phyloP scores from a whole-genome alignment of 2,888 invertebrate genomes.

The Candidula unifasciata region DNA sequence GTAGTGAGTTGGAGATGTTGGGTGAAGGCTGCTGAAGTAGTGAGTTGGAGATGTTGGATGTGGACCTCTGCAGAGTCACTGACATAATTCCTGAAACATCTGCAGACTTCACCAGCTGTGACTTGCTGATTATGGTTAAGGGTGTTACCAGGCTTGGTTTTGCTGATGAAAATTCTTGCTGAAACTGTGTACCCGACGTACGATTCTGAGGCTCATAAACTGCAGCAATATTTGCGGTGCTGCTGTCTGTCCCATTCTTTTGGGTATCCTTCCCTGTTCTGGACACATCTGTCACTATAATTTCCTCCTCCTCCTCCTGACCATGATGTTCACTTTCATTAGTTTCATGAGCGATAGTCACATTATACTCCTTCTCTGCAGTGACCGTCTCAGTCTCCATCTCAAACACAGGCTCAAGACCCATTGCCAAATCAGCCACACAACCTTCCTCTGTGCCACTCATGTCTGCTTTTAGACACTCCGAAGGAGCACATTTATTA shows the following conservation, averaged over 20 bases:
- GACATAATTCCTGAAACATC: not conserved
- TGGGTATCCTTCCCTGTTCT: not conserved
- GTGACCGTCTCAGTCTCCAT: not conserved
- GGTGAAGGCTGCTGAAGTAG: too few relatives aligned
- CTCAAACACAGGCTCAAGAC: too few relatives aligned
- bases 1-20: too few relatives aligned
- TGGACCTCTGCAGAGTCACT: not conserved
- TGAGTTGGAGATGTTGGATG: too few relatives aligned
- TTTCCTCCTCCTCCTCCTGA: constrained; percentile 18
- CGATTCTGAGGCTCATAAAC: not conserved
- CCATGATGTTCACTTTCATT: not conserved
- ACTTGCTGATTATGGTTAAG: not conserved
- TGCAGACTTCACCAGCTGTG: not conserved
- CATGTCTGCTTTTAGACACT: too few relatives aligned
- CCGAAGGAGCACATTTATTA: not conserved
- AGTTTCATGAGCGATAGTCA: constrained; percentile 46
- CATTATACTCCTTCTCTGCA: constrained; percentile 30
- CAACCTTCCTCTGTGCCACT: not conserved
- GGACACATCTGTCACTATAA: not conserved
- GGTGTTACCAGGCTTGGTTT: not conserved
- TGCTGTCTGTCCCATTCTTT: too few relatives aligned
- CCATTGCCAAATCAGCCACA: not conserved
- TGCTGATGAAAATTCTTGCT: not conserved
- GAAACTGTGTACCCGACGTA: not conserved
- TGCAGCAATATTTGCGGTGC: not conserved